These are phyloP conservation scores for Asobara japonica DNA, from an alignment of 1,140 invertebrate species.

Conservation along the genomic window DNA sequence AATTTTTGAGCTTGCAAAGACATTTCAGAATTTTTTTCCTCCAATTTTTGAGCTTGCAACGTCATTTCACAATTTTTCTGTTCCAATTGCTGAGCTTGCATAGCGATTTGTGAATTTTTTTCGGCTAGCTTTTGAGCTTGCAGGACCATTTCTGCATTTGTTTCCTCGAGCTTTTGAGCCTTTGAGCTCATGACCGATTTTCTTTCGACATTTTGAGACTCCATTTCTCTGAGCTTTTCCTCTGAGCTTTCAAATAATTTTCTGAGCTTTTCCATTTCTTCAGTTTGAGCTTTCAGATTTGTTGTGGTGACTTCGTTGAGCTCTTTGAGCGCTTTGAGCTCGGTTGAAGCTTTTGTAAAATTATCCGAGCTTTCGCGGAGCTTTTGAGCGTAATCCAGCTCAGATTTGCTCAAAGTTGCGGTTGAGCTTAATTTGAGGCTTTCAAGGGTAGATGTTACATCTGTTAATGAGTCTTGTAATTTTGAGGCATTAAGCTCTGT, in stretches of 20 bases:
- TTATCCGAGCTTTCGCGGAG: neutral
- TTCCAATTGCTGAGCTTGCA: no score
- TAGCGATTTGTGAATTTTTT: conserved; percentile 4
- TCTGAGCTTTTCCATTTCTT: conserved; percentile 35
- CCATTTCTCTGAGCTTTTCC: conserved; percentile 34
- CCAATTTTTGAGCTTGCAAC: neutral
- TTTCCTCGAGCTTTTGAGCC: neutral
- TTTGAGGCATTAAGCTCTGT: conserved; percentile 42
- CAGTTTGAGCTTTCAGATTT: neutral
- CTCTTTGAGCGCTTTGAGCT: conserved; percentile 15
- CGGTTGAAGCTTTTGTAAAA: conserved; percentile 5
- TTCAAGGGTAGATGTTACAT: neutral
- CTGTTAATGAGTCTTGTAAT: no score
- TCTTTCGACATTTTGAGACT: conserved; percentile 34
- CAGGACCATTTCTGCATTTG: neutral
- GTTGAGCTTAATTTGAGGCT: no score
- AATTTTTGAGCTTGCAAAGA: neutral
- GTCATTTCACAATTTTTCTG: conserved; percentile 45
- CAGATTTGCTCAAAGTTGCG: no score
- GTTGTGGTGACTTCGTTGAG: conserved; percentile 28
- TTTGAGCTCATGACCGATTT: conserved; percentile 43
- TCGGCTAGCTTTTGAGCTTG: neutral
- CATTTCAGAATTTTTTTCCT: neutral
- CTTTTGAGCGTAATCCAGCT: neutral
- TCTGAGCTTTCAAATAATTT: conserved; percentile 40